Evolutionary conservation across 2,888 invertebrate genomes (phyloP).

Genomic region (Sphinx pinastri): DNA sequence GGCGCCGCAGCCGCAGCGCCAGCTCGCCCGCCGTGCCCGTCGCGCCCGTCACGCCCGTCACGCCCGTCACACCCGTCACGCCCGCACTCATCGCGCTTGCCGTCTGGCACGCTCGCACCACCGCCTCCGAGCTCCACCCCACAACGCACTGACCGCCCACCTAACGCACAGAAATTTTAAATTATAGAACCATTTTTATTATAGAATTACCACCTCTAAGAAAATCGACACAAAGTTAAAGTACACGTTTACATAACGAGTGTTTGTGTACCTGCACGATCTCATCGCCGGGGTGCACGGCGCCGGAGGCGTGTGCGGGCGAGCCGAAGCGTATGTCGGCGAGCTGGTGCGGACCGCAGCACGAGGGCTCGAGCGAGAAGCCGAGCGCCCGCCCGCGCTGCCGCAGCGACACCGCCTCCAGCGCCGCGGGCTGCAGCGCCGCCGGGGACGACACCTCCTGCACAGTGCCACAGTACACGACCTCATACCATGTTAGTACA

Average conservation of each 20-base stretch:
- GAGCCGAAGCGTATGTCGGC: conserved; percentile 95
- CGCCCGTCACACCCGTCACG: neutral
- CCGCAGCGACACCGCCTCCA: conserved; percentile 93
- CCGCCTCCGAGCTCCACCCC: conserved; percentile 64
- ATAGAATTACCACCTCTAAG: too few species aligned
- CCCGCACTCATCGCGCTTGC: conserved; percentile 40
- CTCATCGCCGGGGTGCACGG: conserved; percentile 98
- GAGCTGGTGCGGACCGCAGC: conserved; percentile 90
- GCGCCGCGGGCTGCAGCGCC: conserved; percentile 95
- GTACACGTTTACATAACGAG: too few species aligned
- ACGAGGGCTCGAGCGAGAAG: conserved; percentile 94
- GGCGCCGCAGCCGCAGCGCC: conserved; percentile 52
- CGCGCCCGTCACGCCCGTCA: conserved; percentile 43
- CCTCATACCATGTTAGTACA: too few species aligned
- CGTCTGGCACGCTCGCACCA: conserved; percentile 38
- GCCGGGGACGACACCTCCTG: conserved; percentile 93
- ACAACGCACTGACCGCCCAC: conserved; percentile 66
- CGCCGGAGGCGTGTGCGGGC: conserved; percentile 95
- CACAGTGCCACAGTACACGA: conserved; percentile 7
- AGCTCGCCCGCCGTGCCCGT: conserved; percentile 69
- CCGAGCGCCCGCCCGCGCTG: conserved; percentile 95
- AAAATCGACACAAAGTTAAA: neutral
- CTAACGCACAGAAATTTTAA: conserved; percentile 35
- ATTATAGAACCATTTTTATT: too few species aligned
- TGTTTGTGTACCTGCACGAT: conserved; percentile 90